Evolutionary conservation across 2,888 invertebrate species (phyloP), one percentile per base, ranked within the genome.

Genomic region (Acronicta leporina): DNA sequence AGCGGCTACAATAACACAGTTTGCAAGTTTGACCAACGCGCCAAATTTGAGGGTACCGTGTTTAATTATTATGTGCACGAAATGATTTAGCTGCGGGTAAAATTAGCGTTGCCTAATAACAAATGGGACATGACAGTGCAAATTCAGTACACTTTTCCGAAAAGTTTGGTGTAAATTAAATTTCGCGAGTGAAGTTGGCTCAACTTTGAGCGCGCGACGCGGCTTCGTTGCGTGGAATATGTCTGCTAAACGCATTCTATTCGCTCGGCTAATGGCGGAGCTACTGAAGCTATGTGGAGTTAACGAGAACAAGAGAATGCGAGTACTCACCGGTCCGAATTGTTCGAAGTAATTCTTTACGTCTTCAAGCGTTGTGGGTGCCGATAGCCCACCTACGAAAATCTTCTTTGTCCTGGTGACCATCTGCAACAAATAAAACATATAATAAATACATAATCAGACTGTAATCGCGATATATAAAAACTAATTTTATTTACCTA

Each of bases 391-490:
- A 87, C 99, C 99, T 91, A 99, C 99, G 96, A 99, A 99, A 96
- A 99, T 99, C 96, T 99, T 99, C 97, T 99, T 99, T 96, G 99
- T 99, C 96, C 99, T 98, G 96, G 99, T 99, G 94, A 99, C 99
- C 99, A 99, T 99, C 99, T 99, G 97, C 4, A 96, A 96, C 75
- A 87, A 89, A 76, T 70, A 60, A 10, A 49, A 13, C 40, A 41
- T 16, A 73, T 42, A 77, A 35, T 49, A 61, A 11, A 35, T 16
- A 20, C 20, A 20, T 3, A 20, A 20, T 20, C 20, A 20, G 20
- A 20, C 4, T 20, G 2, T 20, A 20, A 20, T 20, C n/a, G 4
- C 20, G 20, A 20, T 20, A 20, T 20, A 20, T 20, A 20, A 20
- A 20, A 20, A 3, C 20, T 3, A 20, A 20, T 20, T 20, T 20